Evolutionary conservation across 2,888 invertebrate species (phyloP).

Genomic region (Campoplex capitator): DNA sequence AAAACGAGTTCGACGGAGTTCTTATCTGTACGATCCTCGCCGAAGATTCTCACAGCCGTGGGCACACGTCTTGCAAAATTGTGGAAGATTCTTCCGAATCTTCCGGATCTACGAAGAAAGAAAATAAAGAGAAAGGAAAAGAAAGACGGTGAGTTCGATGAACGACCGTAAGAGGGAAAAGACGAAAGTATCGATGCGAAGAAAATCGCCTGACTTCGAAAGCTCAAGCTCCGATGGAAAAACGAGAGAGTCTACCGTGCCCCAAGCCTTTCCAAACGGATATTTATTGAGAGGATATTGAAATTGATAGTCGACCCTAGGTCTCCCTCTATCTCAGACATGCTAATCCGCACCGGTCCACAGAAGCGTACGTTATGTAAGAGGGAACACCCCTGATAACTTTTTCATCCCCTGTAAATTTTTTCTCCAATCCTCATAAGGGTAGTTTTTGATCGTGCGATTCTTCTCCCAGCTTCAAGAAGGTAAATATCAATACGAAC

Average conservation of each 20-base stretch:
- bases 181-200: constrained; percentile 61
- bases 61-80: constrained; percentile 28
- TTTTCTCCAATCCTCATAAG: constrained; percentile 2
- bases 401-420: constrained; percentile 50
- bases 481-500: not conserved
- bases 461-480: not conserved
- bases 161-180: constrained; percentile 55
- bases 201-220: constrained; percentile 58
- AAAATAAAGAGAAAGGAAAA: constrained; percentile 8
- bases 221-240: constrained; percentile 50
- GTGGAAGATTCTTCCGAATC: constrained; percentile 52
- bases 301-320: constrained; percentile 77
- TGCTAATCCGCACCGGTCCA: constrained; percentile 76
- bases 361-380: constrained; percentile 36
- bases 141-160: constrained; percentile 4
- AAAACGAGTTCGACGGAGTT: constrained; percentile 41
- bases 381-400: constrained; percentile 75
- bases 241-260: constrained; percentile 41
- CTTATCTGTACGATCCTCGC: constrained; percentile 33
- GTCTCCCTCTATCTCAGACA: constrained; percentile 76
- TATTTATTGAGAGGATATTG: constrained; percentile 81
- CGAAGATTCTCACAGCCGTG: constrained; percentile 37
- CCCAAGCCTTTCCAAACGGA: constrained; percentile 76
- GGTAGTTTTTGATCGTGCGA: not conserved
- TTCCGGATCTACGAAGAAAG: constrained; percentile 27